Conservation (phyloP, 2,113 vertebrate genomes). For the Candoia aspera region DNA sequence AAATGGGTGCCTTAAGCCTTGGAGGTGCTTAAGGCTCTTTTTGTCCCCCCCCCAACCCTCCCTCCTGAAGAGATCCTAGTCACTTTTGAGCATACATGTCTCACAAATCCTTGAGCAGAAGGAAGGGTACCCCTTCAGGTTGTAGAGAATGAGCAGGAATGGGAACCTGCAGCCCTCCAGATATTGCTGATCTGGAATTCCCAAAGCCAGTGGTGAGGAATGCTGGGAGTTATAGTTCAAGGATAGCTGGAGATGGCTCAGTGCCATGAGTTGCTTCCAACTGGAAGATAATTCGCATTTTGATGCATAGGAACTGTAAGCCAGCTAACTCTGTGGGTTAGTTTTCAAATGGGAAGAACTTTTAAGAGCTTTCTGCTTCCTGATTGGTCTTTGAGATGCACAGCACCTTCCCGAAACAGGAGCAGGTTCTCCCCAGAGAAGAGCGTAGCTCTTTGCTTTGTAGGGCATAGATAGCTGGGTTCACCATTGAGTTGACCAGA, state of each 20-base stretch:
- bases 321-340: neutral
- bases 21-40: neutral
- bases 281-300: neutral
- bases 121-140: neutral
- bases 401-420: slow-evolving; percentile 40
- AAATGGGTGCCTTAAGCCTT: neutral
- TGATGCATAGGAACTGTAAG: neutral
- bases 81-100: too few relatives aligned
- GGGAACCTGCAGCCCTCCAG: neutral
- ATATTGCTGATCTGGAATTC: neutral
- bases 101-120: neutral
- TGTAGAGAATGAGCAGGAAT: neutral
- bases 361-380: slow-evolving; percentile 62
- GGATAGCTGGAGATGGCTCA: neutral
- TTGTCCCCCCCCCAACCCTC: neutral
- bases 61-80: neutral
- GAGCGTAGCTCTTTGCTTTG: slow-evolving; percentile 81
- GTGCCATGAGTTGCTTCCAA: neutral
- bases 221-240: neutral
- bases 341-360: slow-evolving; percentile 52
- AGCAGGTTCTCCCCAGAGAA: slow-evolving; percentile 55
- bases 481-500: slow-evolving; percentile 87
- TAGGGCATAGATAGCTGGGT: slow-evolving; percentile 89
- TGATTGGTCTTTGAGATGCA: slow-evolving; percentile 18
- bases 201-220: neutral